Evolutionary conservation across 2,113 vertebrate species (phyloP).

Genomic region (Azemiops feae): DNA sequence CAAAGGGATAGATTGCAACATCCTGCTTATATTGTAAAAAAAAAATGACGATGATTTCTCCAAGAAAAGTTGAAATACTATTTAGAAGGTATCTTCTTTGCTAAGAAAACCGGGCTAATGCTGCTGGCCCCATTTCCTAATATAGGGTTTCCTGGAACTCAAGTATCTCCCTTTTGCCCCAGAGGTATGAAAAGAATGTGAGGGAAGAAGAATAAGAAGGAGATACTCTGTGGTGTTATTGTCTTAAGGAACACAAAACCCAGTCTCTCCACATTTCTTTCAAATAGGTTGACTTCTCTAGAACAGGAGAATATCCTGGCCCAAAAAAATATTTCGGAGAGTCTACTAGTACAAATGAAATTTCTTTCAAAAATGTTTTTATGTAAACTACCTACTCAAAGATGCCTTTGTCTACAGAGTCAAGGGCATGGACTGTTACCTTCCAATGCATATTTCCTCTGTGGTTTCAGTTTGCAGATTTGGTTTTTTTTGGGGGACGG

Average conservation of each 20-base stretch:
- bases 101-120: background rate
- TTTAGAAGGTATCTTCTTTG: background rate
- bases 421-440: background rate
- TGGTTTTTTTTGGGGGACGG: fast-evolving
- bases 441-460: background rate
- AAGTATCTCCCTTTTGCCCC: background rate
- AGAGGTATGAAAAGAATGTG: background rate
- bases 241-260: background rate
- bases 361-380: background rate
- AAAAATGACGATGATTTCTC: background rate
- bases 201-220: background rate
- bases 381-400: background rate
- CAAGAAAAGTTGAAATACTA: background rate
- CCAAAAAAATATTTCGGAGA: background rate
- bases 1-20: background rate
- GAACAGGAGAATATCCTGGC: background rate
- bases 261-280: background rate
- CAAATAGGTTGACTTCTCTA: background rate
- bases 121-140: background rate
- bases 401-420: background rate
- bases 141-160: background rate
- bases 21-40: background rate
- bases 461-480: background rate
- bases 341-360: background rate
- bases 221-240: background rate